Percentiles rank a stretch among this genome's conserved stretches.
Evolutionary conservation across 1,140 invertebrate genomes (phyloP).

Genomic region (Ostrea denselamellosa): DNA sequence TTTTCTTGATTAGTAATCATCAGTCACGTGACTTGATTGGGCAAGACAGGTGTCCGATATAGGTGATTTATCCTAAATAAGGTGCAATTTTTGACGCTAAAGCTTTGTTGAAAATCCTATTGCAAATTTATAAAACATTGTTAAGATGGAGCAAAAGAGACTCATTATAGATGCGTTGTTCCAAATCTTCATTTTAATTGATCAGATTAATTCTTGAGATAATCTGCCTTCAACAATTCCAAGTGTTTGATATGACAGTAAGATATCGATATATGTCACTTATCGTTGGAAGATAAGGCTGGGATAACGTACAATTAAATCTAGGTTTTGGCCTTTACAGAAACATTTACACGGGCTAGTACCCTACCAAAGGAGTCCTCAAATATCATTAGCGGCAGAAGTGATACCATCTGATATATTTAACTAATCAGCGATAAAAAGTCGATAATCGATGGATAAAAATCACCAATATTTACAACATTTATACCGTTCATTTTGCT

Average conservation of each 20-base stretch:
- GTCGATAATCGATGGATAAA: slow-evolving; percentile 11
- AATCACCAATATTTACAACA: slow-evolving; percentile 17
- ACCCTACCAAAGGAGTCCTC: slow-evolving; percentile 3
- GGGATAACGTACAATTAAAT: slow-evolving; percentile 29
- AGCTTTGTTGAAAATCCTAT: slow-evolving; percentile 42
- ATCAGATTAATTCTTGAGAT: slow-evolving; percentile 42
- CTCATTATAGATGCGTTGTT: slow-evolving; percentile 28
- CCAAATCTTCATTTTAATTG: slow-evolving; percentile 31
- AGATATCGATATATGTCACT: slow-evolving; percentile 39
- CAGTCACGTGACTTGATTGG: neutral
- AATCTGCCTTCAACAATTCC: slow-evolving; percentile 24
- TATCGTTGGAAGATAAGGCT: slow-evolving; percentile 28
- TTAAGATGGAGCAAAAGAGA: slow-evolving; percentile 31
- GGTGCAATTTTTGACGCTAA: slow-evolving; percentile 42
- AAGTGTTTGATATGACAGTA: slow-evolving; percentile 42
- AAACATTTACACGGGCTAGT: neutral
- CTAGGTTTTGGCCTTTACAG: slow-evolving; percentile 18
- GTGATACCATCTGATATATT: slow-evolving; percentile 31
- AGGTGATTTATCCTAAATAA: slow-evolving; percentile 37
- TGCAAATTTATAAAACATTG: slow-evolving; percentile 38
- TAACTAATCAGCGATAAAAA: slow-evolving; percentile 29
- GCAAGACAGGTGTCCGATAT: neutral
- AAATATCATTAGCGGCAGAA: slow-evolving; percentile 27
- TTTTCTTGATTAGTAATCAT: slow-evolving; percentile 42
- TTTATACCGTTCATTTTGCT: neutral